Evolutionary conservation across 30 jellyfish, hydroid and myxozoan species (phyloP).

Genomic region (Catostylus mosaicus): DNA sequence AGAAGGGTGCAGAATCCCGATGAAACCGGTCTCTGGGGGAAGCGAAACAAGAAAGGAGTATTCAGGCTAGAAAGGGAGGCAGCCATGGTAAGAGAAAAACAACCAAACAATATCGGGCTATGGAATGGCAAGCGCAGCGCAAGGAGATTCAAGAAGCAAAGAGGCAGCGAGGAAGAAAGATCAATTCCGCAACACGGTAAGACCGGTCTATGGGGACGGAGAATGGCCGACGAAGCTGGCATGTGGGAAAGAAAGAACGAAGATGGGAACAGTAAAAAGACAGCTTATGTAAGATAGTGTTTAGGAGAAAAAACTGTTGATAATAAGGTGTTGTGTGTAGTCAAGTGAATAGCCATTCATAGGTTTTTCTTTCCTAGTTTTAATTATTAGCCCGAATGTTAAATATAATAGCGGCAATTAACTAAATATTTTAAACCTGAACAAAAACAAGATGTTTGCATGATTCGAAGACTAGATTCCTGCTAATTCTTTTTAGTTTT

Average conservation of each 20-base stretch:
- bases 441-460: too few species aligned
- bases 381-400: too few species aligned
- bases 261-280: not conserved
- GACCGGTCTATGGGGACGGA: slow-evolving; percentile 72
- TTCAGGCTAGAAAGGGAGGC: slow-evolving; percentile 8
- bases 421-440: too few species aligned
- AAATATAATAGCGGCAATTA: too few species aligned
- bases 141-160: not conserved
- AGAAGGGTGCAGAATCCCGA: slow-evolving; percentile 16
- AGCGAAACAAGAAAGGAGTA: not conserved
- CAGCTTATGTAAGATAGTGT: not conserved
- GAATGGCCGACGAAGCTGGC: not conserved
- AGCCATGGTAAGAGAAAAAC: not conserved
- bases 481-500: too few species aligned
- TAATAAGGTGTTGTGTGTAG: not conserved
- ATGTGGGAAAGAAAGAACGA: slow-evolving; percentile 51
- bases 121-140: slow-evolving; percentile 51
- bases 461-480: too few species aligned
- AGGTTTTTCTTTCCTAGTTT: too few species aligned
- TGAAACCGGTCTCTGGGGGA: slow-evolving; percentile 39
- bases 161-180: not conserved
- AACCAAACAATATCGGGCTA: slow-evolving; percentile 30
- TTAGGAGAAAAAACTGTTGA: not conserved
- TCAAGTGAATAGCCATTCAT: too few species aligned
- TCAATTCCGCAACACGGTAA: not conserved